Evolutionary conservation across 2,113 vertebrate species (phyloP).

Genomic region (Amphiprion percula): DNA sequence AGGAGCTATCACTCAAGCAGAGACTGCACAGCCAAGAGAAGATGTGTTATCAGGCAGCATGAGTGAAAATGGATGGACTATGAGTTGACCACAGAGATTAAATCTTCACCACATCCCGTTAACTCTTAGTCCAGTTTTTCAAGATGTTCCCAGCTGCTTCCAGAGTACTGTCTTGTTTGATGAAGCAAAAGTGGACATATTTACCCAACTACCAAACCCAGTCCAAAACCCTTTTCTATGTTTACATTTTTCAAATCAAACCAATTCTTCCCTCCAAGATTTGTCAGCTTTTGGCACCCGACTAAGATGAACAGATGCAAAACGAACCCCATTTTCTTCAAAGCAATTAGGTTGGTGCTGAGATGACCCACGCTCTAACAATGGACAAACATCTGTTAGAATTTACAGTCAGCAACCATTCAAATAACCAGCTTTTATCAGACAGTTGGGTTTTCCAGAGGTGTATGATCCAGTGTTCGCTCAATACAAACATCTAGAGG

Average conservation of each 20-base stretch:
- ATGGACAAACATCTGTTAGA: too few relatives aligned
- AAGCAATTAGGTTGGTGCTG: not conserved
- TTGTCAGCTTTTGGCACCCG: not conserved
- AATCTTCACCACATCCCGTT: not conserved
- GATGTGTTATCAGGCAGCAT: not conserved
- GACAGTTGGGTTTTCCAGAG: too few relatives aligned
- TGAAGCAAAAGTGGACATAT: too few relatives aligned
- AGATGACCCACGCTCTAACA: not conserved
- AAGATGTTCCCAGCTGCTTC: constrained; percentile 92
- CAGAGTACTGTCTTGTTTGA: constrained; percentile 88
- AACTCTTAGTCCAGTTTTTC: constrained; percentile 88
- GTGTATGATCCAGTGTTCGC: not conserved
- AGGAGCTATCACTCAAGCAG: too few relatives aligned
- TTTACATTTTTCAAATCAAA: not conserved
- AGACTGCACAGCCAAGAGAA: not conserved
- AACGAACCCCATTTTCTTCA: not conserved
- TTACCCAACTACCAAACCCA: too few relatives aligned
- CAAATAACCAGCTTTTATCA: not conserved
- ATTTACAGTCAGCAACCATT: not conserved
- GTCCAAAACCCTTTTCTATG: too few relatives aligned
- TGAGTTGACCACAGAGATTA: not conserved
- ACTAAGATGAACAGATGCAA: too few relatives aligned
- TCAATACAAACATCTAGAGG: not conserved
- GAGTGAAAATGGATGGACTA: not conserved
- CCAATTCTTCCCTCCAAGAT: not conserved